A percentile compares a stretch with the other conserved stretches of the same genome.
These are phyloP conservation scores for Cyanoramphus novaezelandiae DNA, from an alignment of 2,113 vertebrate species.

Conservation along the genomic window DNA sequence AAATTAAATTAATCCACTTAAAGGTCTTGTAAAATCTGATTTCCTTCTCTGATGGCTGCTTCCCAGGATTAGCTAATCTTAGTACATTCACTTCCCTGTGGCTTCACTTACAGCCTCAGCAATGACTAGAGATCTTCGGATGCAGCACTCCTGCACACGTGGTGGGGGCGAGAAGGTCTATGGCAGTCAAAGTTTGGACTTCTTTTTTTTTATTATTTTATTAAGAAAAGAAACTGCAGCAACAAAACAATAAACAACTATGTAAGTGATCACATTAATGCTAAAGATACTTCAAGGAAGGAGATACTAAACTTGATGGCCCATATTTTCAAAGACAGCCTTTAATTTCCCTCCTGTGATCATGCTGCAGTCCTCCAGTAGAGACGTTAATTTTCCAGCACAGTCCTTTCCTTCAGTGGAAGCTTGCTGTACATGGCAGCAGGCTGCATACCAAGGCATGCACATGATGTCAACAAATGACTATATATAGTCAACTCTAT, in stretches of 20 bases:
- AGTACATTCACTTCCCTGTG: not conserved
- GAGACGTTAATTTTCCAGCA: not conserved
- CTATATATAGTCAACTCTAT: not conserved
- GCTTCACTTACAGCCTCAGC: not conserved
- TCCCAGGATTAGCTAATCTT: not conserved
- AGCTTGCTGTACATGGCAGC: fast-evolving
- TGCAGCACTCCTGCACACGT: not conserved
- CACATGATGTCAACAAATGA: not conserved
- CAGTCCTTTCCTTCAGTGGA: not conserved
- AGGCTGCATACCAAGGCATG: not conserved
- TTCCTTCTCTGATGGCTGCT: not conserved
- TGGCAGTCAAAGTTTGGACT: not conserved
- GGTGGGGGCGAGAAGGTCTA: fast-evolving
- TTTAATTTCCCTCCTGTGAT: not conserved
- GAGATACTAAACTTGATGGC: not conserved
- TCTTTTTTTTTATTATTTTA: not conserved
- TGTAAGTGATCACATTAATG: not conserved
- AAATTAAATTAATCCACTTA: not conserved
- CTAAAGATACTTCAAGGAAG: not conserved
- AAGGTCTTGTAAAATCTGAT: not conserved
- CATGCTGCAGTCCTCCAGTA: not conserved
- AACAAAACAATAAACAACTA: not conserved
- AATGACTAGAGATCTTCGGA: not conserved
- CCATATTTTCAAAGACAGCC: not conserved
- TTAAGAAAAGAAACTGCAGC: not conserved